These are phyloP conservation scores for Belonocnema kinseyi DNA, from an alignment of 1,140 invertebrate species.

Conservation along the genomic window DNA sequence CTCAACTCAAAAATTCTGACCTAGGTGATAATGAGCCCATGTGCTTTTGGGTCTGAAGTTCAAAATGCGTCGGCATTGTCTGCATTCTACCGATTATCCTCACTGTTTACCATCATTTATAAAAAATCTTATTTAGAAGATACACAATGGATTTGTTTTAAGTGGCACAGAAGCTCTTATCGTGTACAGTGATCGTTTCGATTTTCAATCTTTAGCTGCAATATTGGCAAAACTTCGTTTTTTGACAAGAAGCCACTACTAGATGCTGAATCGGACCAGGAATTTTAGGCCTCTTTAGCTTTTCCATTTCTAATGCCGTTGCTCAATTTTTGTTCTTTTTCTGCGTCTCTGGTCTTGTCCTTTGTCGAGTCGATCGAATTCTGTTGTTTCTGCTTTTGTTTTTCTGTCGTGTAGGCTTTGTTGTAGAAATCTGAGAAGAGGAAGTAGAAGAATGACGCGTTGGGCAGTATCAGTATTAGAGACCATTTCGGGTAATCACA, in stretches of 20 bases:
- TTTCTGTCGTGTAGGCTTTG: slow-evolving; percentile 78
- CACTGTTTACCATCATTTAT: neutral
- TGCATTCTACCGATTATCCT: neutral
- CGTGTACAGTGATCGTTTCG: slow-evolving; percentile 2
- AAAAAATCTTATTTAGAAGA: neutral
- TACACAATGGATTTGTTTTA: neutral
- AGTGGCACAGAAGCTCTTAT: slow-evolving; percentile 1
- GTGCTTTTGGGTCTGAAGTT: neutral
- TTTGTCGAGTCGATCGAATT: slow-evolving; percentile 7
- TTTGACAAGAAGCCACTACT: neutral
- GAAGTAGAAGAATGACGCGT: slow-evolving; percentile 88
- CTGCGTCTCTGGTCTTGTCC: neutral
- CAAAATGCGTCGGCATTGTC: neutral
- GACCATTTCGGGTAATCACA: slow-evolving; percentile 89
- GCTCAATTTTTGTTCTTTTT: slow-evolving; percentile 35
- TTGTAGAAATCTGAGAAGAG: slow-evolving; percentile 88
- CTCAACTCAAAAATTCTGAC: neutral
- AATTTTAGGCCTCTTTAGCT: slow-evolving; percentile 16
- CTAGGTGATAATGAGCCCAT: slow-evolving; percentile 9
- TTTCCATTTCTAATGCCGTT: slow-evolving; percentile 43
- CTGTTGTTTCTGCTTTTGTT: slow-evolving; percentile 45
- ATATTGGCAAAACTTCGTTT: neutral
- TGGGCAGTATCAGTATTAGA: slow-evolving; percentile 84
- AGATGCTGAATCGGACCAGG: neutral
- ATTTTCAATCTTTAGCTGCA: neutral